Base-by-base conservation (phyloP, 2,888 invertebrate genomes). In the Chrysotoxum bicinctum region DNA sequence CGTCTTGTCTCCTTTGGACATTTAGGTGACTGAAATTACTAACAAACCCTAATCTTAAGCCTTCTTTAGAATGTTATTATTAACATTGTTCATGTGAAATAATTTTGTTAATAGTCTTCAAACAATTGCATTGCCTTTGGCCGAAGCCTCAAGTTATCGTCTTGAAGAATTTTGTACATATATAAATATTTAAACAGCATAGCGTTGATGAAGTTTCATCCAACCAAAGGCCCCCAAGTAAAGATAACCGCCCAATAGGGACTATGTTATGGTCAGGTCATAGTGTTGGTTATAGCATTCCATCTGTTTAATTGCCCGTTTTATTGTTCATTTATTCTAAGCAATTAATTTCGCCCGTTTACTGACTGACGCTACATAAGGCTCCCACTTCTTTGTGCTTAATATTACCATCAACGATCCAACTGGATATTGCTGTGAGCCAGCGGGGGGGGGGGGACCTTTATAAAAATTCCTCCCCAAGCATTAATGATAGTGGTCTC, bases 281-380 rank as follows among this genome's bases (percentile, higher is more conserved):
- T 30, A 84, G 69, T 75, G 64, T 64, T 69, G 62, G 68, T 32
- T 58, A 37, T 60, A 14, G 50, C 69, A 73, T 85, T 85, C 56
- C 77, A 60, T 72, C 50, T 73, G 73, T 60, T 81, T 77, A 85
- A 85, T 85, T 85, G 80, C 64, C 68, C 64, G 56, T 77, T 85
- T 85, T 77, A 81, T 85, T 85, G 76, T 81, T 74, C 80, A 85
- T 76, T 85, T 81, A 77, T 81, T 85, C 85, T 45, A 73, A 69
- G 81, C 60, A 81, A 85, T 85, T 85, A 85, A 81, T 85, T 85
- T 81, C 72, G 64, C 40, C 52, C 76, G 70, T 81, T 66, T 30
- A 48, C 79, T 50, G 37, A 50, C 50, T 58, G 35, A 50, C 14
- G 19, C 50, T n/a, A 21, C 26, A 21, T 8, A 48, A 66, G 23